These are phyloP conservation scores for Ptyas mucosa DNA, from an alignment of 2,113 vertebrate genomes.

Conservation along the genomic window DNA sequence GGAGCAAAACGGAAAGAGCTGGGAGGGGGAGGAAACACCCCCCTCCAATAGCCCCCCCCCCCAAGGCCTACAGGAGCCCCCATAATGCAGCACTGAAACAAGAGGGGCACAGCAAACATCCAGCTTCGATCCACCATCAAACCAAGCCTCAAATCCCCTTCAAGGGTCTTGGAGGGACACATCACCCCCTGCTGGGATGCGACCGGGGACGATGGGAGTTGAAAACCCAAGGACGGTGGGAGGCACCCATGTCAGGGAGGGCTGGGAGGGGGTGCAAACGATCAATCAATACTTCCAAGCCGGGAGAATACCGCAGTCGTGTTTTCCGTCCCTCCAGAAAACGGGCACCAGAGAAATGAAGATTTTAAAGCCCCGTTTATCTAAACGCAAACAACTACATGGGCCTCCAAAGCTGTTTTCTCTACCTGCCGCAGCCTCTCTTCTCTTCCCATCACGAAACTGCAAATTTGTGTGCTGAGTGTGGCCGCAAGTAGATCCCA, in stretches of 20 bases:
- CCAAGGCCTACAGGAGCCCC: not conserved
- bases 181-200: not conserved
- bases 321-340: not conserved
- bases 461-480: not conserved
- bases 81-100: not conserved
- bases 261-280: accelerated
- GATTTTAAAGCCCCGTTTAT: not conserved
- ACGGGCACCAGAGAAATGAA: not conserved
- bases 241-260: not conserved
- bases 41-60: not conserved
- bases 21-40: not conserved
- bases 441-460: not conserved
- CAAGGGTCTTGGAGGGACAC: not conserved
- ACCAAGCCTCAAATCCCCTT: not conserved
- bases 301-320: accelerated
- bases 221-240: not conserved
- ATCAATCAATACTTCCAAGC: not conserved
- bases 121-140: accelerated
- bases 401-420: not conserved
- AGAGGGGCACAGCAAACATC: not conserved
- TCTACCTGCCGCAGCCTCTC: not conserved
- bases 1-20: not conserved
- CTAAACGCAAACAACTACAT: not conserved
- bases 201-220: not conserved
- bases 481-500: no score